These are phyloP conservation scores for Galemys pyrenaicus DNA, from an alignment of 2,113 vertebrate species.

Conservation along the genomic window DNA sequence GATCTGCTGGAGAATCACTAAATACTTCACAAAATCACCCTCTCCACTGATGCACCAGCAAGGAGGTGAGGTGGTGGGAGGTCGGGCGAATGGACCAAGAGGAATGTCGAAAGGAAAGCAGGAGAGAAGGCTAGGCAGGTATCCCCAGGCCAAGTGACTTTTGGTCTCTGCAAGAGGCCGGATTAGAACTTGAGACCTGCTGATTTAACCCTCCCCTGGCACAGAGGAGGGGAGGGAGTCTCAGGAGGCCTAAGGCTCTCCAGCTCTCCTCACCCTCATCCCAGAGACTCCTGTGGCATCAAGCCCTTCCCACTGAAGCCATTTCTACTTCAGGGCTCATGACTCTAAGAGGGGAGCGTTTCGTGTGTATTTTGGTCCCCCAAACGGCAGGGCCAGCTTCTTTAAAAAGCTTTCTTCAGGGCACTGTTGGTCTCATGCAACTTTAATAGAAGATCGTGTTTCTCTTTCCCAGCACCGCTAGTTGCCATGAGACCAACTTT, in stretches of 20 bases:
- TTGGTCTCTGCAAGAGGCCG: neutral
- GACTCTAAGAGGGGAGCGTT: neutral
- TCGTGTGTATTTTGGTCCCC: slow-evolving; percentile 14
- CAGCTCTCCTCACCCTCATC: neutral
- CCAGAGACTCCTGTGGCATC: neutral
- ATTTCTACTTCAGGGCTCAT: neutral
- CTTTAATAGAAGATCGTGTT: slow-evolving; percentile 13
- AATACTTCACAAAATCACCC: neutral
- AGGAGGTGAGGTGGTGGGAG: neutral
- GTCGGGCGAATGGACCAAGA: too few species aligned
- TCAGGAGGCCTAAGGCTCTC: neutral
- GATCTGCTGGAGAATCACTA: too few species aligned
- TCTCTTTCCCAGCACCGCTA: neutral
- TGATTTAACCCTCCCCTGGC: neutral
- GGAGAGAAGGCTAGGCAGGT: neutral
- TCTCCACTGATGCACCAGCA: neutral
- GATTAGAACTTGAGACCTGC: neutral
- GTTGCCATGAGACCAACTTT: slow-evolving; percentile 54
- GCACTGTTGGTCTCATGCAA: neutral
- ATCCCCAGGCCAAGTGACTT: neutral
- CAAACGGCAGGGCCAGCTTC: slow-evolving; percentile 33
- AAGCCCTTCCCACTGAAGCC: neutral
- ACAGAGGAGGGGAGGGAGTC: neutral
- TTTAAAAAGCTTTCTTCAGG: slow-evolving; percentile 33
- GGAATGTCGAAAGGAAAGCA: neutral